phyloP scores from a whole-genome alignment of 2,888 invertebrate species.

The Biston betularia region DNA sequence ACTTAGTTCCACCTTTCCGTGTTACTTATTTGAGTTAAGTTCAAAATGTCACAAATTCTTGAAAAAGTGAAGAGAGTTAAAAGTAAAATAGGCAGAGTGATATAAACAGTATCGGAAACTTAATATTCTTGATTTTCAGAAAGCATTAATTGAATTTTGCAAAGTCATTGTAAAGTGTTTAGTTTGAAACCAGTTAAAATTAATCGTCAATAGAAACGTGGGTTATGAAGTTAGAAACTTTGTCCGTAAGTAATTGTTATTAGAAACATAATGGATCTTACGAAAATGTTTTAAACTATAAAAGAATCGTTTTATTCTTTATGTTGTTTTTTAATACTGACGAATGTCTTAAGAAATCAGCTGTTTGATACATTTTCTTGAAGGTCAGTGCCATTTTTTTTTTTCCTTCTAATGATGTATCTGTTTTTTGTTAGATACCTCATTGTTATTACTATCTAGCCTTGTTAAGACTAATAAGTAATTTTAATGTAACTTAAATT shows the following conservation, averaged over 20 bases:
- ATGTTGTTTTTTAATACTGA: too few relatives aligned
- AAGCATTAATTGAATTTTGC: conserved; percentile 24
- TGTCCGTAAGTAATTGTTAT: conserved; percentile 37
- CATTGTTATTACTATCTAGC: too few relatives aligned
- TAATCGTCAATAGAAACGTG: conserved; percentile 40
- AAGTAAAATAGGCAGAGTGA: neutral
- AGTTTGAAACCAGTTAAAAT: conserved; percentile 36
- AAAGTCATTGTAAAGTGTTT: conserved; percentile 29
- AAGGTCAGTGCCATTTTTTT: too few relatives aligned
- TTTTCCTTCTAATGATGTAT: too few relatives aligned
- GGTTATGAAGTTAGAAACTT: conserved; percentile 36
- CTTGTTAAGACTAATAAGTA: too few relatives aligned
- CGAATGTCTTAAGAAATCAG: neutral
- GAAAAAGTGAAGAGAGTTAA: neutral
- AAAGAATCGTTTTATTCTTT: conserved; percentile 13
- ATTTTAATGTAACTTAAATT: too few relatives aligned
- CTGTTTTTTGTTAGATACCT: too few relatives aligned
- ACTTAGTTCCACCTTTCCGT: too few relatives aligned
- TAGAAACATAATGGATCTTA: conserved; percentile 33
- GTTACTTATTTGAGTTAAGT: neutral
- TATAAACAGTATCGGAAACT: conserved; percentile 12
- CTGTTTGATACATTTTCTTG: too few relatives aligned
- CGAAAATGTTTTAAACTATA: conserved; percentile 5
- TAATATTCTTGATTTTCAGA: conserved; percentile 16
- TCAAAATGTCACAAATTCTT: neutral